Evolutionary conservation across 2,113 vertebrate genomes (phyloP).

Genomic region (Cynocephalus volans): DNA sequence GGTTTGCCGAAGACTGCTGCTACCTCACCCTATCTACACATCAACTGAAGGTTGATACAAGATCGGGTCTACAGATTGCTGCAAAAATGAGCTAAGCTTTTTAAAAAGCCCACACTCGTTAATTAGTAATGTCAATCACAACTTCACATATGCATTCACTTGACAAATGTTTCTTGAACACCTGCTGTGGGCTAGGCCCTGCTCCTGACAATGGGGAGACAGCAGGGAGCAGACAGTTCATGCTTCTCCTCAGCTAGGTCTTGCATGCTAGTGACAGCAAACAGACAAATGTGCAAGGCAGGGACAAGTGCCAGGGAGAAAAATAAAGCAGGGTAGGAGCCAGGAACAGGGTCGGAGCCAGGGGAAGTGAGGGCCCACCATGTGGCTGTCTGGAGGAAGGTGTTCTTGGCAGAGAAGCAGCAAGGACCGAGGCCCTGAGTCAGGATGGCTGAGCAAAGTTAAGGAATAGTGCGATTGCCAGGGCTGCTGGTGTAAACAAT

Average conservation of each 20-base stretch:
- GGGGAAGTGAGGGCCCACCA: not conserved
- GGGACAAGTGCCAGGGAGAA: not conserved
- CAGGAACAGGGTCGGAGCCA: fast-evolving
- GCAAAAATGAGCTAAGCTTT: not conserved
- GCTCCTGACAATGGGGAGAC: fast-evolving
- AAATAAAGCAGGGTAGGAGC: too few relatives aligned
- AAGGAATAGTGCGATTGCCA: fast-evolving
- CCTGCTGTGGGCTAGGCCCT: too few relatives aligned
- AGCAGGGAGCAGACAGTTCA: too few relatives aligned
- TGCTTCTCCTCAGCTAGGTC: not conserved
- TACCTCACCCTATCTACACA: not conserved
- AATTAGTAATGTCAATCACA: not conserved
- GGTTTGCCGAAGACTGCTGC: slow-evolving; percentile 54
- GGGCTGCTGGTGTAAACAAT: not conserved
- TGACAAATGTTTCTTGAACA: fast-evolving
- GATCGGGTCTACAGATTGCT: not conserved
- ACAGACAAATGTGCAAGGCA: fast-evolving
- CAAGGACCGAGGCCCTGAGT: not conserved
- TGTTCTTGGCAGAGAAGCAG: fast-evolving
- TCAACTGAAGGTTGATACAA: not conserved
- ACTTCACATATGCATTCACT: fast-evolving
- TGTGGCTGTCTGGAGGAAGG: fast-evolving
- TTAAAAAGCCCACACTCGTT: not conserved
- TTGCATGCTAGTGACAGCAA: fast-evolving
- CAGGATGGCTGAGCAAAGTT: not conserved